Conservation (phyloP, 2,797 vertebrate species). For the Salmo trutta region DNA sequence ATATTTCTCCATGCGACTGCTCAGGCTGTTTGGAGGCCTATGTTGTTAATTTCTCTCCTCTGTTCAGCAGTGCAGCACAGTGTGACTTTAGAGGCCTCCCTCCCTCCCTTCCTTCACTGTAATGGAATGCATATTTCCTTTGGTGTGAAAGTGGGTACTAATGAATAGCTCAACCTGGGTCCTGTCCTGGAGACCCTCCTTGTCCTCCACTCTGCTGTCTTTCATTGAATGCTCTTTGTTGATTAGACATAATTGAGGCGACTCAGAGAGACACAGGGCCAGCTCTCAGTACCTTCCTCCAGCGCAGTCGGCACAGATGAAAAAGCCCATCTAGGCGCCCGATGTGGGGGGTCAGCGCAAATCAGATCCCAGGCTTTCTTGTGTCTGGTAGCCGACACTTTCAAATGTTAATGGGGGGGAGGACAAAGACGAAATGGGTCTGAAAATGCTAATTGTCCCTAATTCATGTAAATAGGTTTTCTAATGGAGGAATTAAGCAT, state of each 20-base stretch:
- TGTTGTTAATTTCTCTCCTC: conserved; percentile 18
- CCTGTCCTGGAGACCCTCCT: conserved; percentile 48
- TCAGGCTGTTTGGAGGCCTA: conserved; percentile 43
- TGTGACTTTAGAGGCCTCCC: neutral
- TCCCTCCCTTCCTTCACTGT: conserved; percentile 30
- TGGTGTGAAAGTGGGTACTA: conserved; percentile 51
- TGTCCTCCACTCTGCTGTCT: conserved; percentile 65
- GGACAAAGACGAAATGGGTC: conserved; percentile 82
- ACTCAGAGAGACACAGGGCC: conserved; percentile 60
- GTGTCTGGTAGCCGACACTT: conserved; percentile 88
- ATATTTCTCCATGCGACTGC: conserved; percentile 34
- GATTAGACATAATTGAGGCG: conserved; percentile 75
- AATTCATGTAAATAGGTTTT: conserved; percentile 86
- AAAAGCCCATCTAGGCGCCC: conserved; percentile 63
- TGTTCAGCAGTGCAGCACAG: conserved; percentile 23
- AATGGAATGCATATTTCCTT: conserved; percentile 51
- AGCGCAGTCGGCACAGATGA: conserved; percentile 56
- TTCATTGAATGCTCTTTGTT: conserved; percentile 72
- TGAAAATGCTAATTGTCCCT: conserved; percentile 85
- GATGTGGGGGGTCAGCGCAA: conserved; percentile 55
- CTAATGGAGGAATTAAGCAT: conserved; percentile 84
- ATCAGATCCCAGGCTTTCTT: conserved; percentile 84
- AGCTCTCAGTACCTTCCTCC: conserved; percentile 44
- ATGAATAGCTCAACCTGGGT: conserved; percentile 51
- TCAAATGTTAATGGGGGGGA: conserved; percentile 87